Evolutionary conservation across 2,113 vertebrate genomes (phyloP), one percentile per base, ranked within the genome.

Genomic region (Ammospiza caudacuta): DNA sequence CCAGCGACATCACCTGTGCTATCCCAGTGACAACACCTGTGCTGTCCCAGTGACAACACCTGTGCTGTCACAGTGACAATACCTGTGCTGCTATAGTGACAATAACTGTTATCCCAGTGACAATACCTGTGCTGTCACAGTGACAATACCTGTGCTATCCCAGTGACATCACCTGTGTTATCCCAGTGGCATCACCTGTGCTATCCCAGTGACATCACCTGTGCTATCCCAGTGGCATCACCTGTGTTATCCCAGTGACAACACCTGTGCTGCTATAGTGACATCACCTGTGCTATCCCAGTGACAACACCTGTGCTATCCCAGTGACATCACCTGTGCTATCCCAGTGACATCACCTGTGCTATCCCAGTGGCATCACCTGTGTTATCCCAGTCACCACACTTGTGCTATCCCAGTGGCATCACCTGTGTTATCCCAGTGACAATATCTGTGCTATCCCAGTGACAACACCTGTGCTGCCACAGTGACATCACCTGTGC

Each of bases 231-330:
- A 58, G 33, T 4, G 14, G 19, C 52, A 54, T 2, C 6, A 31
- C 5, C 39, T 64, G 62, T 2, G 15, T 13, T 31, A 20, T 23
- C 29, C 23, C 29, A 11, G 41, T 23, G 41, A 43, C 52, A 54
- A 15, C 1, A 20, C 11, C 52, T 41, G 41, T 41, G 7, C 62
- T 43, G 9, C 4, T 9, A 64, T 17, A 59, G 14, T 5, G 15
- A 24, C 57, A 58, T 2, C 4, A 59, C 4, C 19, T 24, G 23
- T 7, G 8, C 47, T 14, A 2, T 24, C 23, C 8, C 47, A 13
- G 43, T 5, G 43, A 25, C 23, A 27, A 6, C 0, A 4, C n/a
- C 37, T 8, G 5, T 0, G 2, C 28, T 41, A 4, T 17, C 49
- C 33, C 31, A 44, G 43, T 5, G 74, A 15, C 66, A 24, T 5